Percentiles rank a stretch among this genome's conserved stretches.
Conservation (phyloP, 2,888 invertebrate genomes). For the Portevinia maculata region DNA sequence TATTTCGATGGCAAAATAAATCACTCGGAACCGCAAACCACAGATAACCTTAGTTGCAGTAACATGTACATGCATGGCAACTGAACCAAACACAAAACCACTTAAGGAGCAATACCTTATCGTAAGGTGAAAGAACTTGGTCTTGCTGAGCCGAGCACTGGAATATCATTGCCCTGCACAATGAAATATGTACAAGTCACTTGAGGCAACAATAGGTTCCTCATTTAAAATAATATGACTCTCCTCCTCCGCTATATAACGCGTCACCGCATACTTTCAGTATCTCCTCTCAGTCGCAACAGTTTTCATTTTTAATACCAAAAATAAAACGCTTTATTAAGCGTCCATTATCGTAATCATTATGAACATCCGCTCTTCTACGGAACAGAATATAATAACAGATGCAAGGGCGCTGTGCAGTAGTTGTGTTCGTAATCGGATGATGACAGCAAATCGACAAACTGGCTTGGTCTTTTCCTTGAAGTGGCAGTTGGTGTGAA, state of each 20-base stretch:
- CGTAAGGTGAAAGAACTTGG: not conserved
- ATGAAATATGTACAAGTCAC: constrained; percentile 23
- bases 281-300: constrained; percentile 10
- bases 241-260: constrained; percentile 35
- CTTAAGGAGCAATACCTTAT: constrained; percentile 1
- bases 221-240: constrained; percentile 14
- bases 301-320: constrained; percentile 7
- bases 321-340: constrained; percentile 30
- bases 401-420: not conserved
- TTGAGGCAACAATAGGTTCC: constrained; percentile 54
- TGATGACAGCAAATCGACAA: not conserved
- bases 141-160: constrained; percentile 7
- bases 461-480: not conserved
- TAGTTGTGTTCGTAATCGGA: not conserved
- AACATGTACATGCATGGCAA: constrained; percentile 43
- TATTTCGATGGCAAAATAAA: not conserved
- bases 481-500: not conserved
- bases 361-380: constrained; percentile 53
- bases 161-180: constrained; percentile 28
- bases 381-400: constrained; percentile 29
- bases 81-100: constrained; percentile 21
- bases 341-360: constrained; percentile 48
- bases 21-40: constrained; percentile 41
- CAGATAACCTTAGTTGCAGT: constrained; percentile 28
- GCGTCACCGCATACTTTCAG: constrained; percentile 6